Conservation (phyloP, 1,140 invertebrate genomes). For the Lucilia cuprina region DNA sequence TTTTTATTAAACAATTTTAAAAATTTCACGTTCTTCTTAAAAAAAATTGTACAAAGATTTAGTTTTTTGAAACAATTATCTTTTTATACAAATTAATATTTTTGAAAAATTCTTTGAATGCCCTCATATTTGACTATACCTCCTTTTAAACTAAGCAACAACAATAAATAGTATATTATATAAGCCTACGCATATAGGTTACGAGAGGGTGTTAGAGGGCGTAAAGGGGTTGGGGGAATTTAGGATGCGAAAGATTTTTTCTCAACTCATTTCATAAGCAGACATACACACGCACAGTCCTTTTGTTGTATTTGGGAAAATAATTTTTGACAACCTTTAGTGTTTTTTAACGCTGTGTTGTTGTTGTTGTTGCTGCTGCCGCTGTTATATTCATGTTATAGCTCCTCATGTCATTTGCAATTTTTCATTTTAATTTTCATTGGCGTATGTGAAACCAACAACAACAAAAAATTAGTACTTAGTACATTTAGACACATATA, state of each 20-base stretch:
- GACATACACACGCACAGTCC: not conserved
- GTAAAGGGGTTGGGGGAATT: not conserved
- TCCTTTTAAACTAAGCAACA: not conserved
- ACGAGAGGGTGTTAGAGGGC: not conserved
- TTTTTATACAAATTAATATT: no score
- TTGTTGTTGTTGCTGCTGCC: not conserved
- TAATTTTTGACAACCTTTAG: constrained; percentile 24
- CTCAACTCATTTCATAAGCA: not conserved
- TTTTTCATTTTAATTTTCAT: constrained; percentile 64
- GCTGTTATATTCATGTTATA: not conserved
- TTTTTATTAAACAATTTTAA: no score
- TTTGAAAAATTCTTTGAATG: no score
- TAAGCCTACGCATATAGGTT: constrained; percentile 5
- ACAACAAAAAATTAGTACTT: constrained; percentile 15
- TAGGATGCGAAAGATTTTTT: not conserved
- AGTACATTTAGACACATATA: not conserved
- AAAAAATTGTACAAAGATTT: no score
- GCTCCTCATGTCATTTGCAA: constrained; percentile 57
- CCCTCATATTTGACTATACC: no score
- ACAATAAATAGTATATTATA: not conserved
- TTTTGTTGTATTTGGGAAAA: constrained; percentile 3
- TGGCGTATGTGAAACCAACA: constrained; percentile 52
- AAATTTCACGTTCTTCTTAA: no score
- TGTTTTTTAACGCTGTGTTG: not conserved
- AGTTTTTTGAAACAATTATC: no score